Percentiles rank a stretch among this genome's conserved stretches.
Conservation (phyloP, 2,797 vertebrate species). For the Sorex maritimensis region DNA sequence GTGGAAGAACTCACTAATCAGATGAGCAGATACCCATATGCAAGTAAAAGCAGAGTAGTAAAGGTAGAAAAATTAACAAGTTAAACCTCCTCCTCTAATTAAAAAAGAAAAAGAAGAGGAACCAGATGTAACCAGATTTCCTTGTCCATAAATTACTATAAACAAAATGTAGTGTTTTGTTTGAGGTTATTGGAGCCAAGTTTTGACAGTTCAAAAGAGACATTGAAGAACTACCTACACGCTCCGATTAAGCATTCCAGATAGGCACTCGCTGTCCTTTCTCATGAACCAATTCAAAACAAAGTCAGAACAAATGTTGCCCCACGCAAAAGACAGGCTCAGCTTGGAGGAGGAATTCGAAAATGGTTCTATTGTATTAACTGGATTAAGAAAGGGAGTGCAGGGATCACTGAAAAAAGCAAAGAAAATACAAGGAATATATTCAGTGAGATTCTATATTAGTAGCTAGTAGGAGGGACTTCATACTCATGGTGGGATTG, state of each 20-base stretch:
- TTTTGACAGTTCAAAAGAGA: constrained; percentile 70
- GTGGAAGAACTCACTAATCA: constrained; percentile 30
- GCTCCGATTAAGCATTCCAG: not conserved
- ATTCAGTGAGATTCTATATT: not conserved
- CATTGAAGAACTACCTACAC: constrained; percentile 31
- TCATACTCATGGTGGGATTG: too few species aligned
- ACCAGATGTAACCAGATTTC: constrained; percentile 70
- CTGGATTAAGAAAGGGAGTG: not conserved
- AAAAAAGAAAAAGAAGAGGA: not conserved
- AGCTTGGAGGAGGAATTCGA: not conserved
- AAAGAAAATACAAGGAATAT: not conserved
- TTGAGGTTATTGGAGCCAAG: constrained; percentile 73
- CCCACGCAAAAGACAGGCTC: not conserved
- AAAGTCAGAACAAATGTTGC: not conserved
- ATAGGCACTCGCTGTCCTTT: constrained; percentile 73
- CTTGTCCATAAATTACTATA: constrained; percentile 69
- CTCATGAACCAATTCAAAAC: constrained; percentile 54
- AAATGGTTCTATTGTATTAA: not conserved
- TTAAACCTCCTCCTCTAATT: constrained; percentile 38
- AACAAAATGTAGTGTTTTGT: constrained; percentile 71
- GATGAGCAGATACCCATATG: not conserved
- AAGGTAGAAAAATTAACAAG: constrained; percentile 43
- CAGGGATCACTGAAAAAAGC: not conserved
- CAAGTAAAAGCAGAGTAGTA: constrained; percentile 26
- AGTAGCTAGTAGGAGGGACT: not conserved